Evolutionary conservation across 1,140 invertebrate species (phyloP).

Genomic region (Drosophila simulans): DNA sequence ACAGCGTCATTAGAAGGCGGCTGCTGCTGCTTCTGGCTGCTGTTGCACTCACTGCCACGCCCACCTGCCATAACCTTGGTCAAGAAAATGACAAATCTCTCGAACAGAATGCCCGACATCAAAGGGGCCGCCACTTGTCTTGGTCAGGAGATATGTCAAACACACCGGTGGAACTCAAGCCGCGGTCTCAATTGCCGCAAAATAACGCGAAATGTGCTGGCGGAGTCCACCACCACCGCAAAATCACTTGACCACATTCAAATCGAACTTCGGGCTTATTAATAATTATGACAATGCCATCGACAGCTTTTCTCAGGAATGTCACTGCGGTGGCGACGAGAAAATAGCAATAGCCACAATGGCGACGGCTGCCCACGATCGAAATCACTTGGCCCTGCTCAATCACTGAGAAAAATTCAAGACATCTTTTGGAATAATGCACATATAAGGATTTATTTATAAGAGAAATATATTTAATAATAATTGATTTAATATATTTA

Average conservation of each 20-base stretch:
- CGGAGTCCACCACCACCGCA: conserved; percentile 1
- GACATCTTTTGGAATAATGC: background rate
- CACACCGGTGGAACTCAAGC: conserved; percentile 10
- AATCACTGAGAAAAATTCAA: conserved; percentile 9
- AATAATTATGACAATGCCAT: conserved; percentile 76
- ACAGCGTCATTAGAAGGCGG: conserved; percentile 53
- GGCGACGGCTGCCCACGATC: conserved; percentile 66
- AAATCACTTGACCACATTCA: conserved; percentile 67
- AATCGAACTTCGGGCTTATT: conserved; percentile 60
- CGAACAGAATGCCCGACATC: conserved; percentile 54
- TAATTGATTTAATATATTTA: too few species aligned
- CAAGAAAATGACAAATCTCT: conserved; percentile 57
- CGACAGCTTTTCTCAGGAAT: conserved; percentile 57
- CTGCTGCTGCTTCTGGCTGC: conserved; percentile 4
- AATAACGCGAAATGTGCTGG: background rate
- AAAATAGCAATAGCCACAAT: conserved; percentile 52
- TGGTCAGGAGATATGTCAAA: conserved; percentile 34
- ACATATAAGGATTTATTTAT: background rate
- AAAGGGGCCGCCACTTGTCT: conserved; percentile 47
- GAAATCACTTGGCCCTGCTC: conserved; percentile 21
- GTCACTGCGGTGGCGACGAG: conserved; percentile 36
- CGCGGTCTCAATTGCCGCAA: conserved; percentile 25
- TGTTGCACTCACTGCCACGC: conserved; percentile 11
- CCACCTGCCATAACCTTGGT: conserved; percentile 41
- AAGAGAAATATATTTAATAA: too few species aligned